A percentile compares a stretch with the other conserved stretches of the same genome.
Evolutionary conservation across 1,140 invertebrate genomes (phyloP).

Genomic region (Liolophura sinensis): DNA sequence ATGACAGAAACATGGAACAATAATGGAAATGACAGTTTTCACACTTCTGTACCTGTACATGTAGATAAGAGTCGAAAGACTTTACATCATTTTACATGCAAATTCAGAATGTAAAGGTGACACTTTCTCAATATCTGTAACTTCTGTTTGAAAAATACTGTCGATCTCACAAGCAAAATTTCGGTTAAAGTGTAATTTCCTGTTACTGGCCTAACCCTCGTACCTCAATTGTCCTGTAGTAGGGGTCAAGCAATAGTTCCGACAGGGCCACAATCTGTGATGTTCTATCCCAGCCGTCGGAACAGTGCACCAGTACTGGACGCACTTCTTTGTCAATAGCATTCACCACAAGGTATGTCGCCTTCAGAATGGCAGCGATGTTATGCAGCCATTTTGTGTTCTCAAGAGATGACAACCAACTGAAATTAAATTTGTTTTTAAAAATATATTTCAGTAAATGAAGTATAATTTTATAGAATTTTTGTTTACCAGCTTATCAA

Average conservation of each 20-base stretch:
- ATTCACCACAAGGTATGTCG: conserved; percentile 77
- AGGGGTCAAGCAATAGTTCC: conserved; percentile 90
- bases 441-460: no score
- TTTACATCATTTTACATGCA: no score
- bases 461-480: no score
- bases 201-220: conserved; percentile 11
- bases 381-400: conserved; percentile 89
- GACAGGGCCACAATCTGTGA: conserved; percentile 91
- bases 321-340: conserved; percentile 71
- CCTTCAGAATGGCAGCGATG: conserved; percentile 79
- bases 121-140: background rate
- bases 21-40: no score
- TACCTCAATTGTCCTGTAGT: conserved; percentile 88
- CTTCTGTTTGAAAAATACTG: background rate
- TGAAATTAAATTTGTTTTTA: conserved; percentile 56
- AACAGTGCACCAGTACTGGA: conserved; percentile 88
- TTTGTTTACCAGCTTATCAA: no score
- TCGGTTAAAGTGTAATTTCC: background rate
- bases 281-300: conserved; percentile 96
- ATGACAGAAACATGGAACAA: no score
- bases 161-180: background rate
- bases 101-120: background rate
- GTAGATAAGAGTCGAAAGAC: no score
- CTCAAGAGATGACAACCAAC: conserved; percentile 84
- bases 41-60: no score